Conservation (phyloP, 2,113 vertebrate genomes). For the Phylloscopus whistleri region DNA sequence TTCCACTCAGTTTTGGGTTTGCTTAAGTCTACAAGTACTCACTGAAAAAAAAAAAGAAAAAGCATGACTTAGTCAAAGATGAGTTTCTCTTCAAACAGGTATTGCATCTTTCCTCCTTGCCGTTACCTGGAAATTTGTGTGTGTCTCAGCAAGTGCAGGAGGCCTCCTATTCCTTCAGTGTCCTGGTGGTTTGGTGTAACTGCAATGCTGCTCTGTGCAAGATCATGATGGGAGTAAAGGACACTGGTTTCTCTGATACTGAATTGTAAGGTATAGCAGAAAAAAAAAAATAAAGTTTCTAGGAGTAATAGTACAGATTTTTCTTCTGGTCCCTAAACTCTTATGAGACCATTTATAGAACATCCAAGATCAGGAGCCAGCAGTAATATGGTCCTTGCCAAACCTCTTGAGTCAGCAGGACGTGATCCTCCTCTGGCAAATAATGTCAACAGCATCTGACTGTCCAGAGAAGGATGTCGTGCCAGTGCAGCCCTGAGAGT, state of each 20-base stretch:
- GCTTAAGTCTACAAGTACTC: background rate
- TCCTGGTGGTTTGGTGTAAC: background rate
- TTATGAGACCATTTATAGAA: background rate
- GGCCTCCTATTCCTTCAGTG: background rate
- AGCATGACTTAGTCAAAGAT: rapidly evolving
- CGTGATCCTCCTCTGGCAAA: background rate
- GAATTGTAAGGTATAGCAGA: background rate
- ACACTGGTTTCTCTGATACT: background rate
- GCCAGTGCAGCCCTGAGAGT: no score
- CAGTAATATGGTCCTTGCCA: background rate
- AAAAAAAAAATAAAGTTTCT: background rate
- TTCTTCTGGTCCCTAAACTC: background rate
- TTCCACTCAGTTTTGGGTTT: background rate
- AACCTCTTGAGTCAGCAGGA: background rate
- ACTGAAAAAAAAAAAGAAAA: background rate
- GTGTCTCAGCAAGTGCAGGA: background rate
- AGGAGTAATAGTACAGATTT: background rate
- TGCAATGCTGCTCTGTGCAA: background rate
- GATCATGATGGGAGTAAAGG: background rate
- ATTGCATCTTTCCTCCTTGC: background rate
- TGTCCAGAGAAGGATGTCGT: background rate
- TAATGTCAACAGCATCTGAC: background rate
- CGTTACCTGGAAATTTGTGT: background rate
- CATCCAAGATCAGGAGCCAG: background rate
- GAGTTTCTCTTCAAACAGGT: background rate